Base-by-base conservation (phyloP, 2,888 invertebrate genomes). In the Achlya flavicornis region DNA sequence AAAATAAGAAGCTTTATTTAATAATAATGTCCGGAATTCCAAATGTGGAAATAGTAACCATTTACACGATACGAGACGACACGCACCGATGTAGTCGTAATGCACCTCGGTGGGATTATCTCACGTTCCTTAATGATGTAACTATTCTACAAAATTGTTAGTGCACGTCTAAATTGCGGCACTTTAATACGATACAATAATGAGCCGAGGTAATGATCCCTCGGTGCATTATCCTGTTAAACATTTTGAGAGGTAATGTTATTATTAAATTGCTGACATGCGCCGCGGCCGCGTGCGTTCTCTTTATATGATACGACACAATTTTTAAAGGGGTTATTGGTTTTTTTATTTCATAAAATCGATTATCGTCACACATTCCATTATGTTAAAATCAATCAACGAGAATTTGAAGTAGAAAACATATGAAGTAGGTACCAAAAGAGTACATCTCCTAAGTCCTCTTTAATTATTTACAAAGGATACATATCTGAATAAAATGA, bases 91-190 rank as follows among this genome's bases (percentile, higher is more conserved):
- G 63, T 61, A 64, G 66, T 73, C 73, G 72, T 77, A 79, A 79
- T 73, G 72, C 73, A 70, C 19, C 53, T 72, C 67, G 66, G 69
- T 67, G 68, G 76, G 77, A 81, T 79, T 79, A 82, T 83, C 81
- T 80, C 81, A 76, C 68, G 73, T 68, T 65, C 70, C 69, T 66
- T 80, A 83, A 84, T 83, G 80, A 80, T 75, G 81, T 80, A 86
- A 83, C 81, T 83, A 81, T 72, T 77, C 77, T 75, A 79, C 79
- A 80, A 80, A 77, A 81, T 80, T 77, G 80, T 83, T 75, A 53
- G 53, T 19, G 74, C 76, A 73, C 76, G 68, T 70, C 73, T 76
- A 79, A 85, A 82, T 87, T 86, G 80, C 82, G 72, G 79, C 78
- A 74, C 80, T 83, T 85, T 80, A 81, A 53, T 80, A 76, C 79